These are phyloP conservation scores for Corvus cornix DNA, from an alignment of 2,113 vertebrate species.

Conservation along the genomic window DNA sequence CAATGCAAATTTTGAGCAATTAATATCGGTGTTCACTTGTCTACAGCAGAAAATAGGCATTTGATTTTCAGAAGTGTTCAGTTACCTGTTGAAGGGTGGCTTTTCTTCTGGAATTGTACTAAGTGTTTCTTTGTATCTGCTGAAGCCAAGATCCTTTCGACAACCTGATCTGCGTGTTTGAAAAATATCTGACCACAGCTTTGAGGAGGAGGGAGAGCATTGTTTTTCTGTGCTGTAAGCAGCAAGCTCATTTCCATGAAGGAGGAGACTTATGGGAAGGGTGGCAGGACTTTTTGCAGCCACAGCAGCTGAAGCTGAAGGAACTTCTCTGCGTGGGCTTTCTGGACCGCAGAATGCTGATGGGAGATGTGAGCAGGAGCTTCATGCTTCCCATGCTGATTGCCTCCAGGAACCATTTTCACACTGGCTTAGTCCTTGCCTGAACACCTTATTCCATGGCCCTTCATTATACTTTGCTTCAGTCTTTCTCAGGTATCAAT, in stretches of 20 bases:
- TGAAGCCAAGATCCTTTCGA: not conserved
- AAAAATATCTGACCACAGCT: not conserved
- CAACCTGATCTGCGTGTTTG: not conserved
- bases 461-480: not conserved
- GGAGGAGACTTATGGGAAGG: not conserved
- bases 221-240: not conserved
- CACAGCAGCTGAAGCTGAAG: not conserved
- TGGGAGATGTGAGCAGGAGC: not conserved
- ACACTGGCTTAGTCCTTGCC: not conserved
- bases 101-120: not conserved
- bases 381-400: not conserved
- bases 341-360: not conserved
- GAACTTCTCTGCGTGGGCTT: not conserved
- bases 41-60: not conserved
- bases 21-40: not conserved
- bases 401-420: not conserved
- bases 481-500: not conserved
- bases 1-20: not conserved
- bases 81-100: not conserved
- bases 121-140: not conserved
- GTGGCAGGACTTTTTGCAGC: not conserved
- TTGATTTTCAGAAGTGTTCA: not conserved
- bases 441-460: not conserved
- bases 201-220: accelerated
- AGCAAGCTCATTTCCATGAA: not conserved